A percentile compares a stretch with the other conserved stretches of the same genome.
phyloP scores from a whole-genome alignment of 2,113 vertebrate species.

The Pristiophorus japonicus region DNA sequence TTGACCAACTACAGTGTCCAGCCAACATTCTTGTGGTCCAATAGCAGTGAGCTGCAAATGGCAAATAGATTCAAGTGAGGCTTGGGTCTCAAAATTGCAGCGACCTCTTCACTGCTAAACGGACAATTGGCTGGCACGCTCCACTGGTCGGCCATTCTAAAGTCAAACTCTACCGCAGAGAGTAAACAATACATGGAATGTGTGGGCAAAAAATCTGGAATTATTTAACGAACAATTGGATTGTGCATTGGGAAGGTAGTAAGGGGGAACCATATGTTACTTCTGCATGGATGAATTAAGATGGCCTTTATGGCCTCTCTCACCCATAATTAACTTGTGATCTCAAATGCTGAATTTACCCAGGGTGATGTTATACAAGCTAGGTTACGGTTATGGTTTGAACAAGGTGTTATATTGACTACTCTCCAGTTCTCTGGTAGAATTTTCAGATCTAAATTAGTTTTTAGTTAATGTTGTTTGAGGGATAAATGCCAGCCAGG shows the following conservation, averaged over 20 bases:
- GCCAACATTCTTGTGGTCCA: too few relatives aligned
- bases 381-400: background rate
- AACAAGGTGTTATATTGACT: background rate
- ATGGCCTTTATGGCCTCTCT: background rate
- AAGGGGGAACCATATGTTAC: background rate
- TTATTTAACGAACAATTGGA: background rate
- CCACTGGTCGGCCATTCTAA: too few relatives aligned
- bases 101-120: too few relatives aligned
- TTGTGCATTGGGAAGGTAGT: background rate
- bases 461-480: background rate
- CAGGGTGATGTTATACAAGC: background rate
- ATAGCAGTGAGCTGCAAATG: too few relatives aligned
- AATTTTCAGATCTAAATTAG: background rate
- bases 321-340: background rate
- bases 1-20: too few relatives aligned
- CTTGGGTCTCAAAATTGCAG: too few relatives aligned
- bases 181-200: too few relatives aligned
- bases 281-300: background rate
- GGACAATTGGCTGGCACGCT: too few relatives aligned
- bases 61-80: too few relatives aligned
- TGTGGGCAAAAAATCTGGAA: background rate
- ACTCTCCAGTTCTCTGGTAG: background rate
- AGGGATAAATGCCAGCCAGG: background rate
- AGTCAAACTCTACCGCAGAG: too few relatives aligned
- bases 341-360: background rate